phyloP scores from a whole-genome alignment of 1,140 invertebrate genomes.

The Drosophila paulistorum region DNA sequence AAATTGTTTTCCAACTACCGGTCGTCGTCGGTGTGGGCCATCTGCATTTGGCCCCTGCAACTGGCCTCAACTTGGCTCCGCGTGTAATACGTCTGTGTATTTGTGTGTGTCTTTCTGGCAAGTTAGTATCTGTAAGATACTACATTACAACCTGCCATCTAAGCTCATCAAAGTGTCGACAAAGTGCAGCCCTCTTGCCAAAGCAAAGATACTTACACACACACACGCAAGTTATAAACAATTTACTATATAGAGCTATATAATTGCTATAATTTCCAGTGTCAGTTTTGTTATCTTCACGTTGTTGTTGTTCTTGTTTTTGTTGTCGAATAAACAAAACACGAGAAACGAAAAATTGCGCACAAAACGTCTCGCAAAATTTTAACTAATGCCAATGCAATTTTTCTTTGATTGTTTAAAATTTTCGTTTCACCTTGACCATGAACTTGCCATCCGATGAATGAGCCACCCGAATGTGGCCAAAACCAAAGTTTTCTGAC shows the following conservation, averaged over 20 bases:
- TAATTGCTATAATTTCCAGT: slow-evolving; percentile 70
- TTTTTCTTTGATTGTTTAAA: slow-evolving; percentile 12
- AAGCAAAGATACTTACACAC: slow-evolving; percentile 18
- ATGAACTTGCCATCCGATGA: slow-evolving; percentile 47
- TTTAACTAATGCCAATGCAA: slow-evolving; percentile 6
- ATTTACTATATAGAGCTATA: slow-evolving; percentile 34
- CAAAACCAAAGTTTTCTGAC: slow-evolving; percentile 11
- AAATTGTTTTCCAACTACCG: slow-evolving; percentile 63
- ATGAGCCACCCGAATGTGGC: neutral
- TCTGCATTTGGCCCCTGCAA: slow-evolving; percentile 26
- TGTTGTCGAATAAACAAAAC: slow-evolving; percentile 28
- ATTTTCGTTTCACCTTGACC: slow-evolving; percentile 57
- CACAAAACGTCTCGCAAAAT: neutral
- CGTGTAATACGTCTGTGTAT: slow-evolving; percentile 11
- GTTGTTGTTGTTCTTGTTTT: slow-evolving; percentile 18
- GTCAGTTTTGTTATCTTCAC: slow-evolving; percentile 51
- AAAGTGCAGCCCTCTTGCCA: slow-evolving; percentile 45
- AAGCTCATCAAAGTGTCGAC: slow-evolving; percentile 73
- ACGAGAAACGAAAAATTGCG: neutral
- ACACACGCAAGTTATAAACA: slow-evolving; percentile 16
- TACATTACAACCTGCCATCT: slow-evolving; percentile 45
- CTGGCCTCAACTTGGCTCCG: neutral
- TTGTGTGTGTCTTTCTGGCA: slow-evolving; percentile 32
- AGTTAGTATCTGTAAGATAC: slow-evolving; percentile 46
- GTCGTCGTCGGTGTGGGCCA: slow-evolving; percentile 35